Evolutionary conservation across 2,113 vertebrate species (phyloP).

Genomic region (Dryoscopus gambensis): DNA sequence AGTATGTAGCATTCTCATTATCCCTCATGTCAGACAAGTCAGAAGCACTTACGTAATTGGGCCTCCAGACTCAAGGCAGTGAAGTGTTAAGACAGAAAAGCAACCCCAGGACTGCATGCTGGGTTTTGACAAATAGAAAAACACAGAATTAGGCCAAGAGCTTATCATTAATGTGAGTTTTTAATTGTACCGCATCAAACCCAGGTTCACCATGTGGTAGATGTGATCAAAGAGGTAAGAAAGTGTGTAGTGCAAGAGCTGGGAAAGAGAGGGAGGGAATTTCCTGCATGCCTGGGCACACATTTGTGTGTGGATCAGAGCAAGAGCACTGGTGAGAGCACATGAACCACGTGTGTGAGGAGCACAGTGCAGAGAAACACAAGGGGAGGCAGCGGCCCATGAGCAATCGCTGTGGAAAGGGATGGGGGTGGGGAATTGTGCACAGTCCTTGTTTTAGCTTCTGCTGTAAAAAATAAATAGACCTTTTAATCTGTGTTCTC

Average conservation of each 20-base stretch:
- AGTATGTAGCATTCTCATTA: conserved; percentile 24
- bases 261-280: not conserved
- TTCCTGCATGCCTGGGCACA: not conserved
- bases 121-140: conserved; percentile 53
- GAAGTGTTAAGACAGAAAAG: conserved; percentile 57
- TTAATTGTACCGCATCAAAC: not conserved
- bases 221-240: not conserved
- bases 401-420: not conserved
- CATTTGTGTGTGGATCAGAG: not conserved
- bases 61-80: conserved; percentile 41
- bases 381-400: not conserved
- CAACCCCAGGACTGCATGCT: conserved; percentile 35
- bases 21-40: conserved; percentile 46
- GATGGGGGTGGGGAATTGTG: not conserved
- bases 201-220: not conserved
- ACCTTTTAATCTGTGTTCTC: conserved; percentile 1
- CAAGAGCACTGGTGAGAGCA: not conserved
- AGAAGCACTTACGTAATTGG: conserved; percentile 58
- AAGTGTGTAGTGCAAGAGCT: not conserved
- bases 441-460: not conserved
- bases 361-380: not conserved
- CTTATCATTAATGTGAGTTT: not conserved
- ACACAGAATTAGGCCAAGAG: conserved; percentile 30
- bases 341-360: not conserved
- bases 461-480: conserved; percentile 34